These are phyloP conservation scores for Pterois miles DNA, from an alignment of 2,797 vertebrate genomes.

Conservation along the genomic window DNA sequence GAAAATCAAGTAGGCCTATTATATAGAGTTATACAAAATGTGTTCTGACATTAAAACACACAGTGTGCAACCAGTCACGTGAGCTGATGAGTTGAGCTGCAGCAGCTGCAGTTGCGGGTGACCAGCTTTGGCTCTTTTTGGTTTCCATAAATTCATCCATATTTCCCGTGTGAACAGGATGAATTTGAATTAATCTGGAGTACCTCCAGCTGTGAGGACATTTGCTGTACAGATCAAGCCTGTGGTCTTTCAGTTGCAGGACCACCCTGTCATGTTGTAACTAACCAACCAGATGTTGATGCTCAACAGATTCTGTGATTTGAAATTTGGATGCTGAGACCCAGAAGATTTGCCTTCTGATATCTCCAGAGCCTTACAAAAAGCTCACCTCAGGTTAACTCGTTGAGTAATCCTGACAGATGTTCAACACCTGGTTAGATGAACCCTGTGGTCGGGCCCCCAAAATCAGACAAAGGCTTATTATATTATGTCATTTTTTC, in stretches of 20 bases:
- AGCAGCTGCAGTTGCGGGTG: neutral
- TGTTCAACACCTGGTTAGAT: constrained; percentile 40
- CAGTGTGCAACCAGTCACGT: neutral
- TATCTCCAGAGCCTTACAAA: neutral
- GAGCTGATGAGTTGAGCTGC: neutral
- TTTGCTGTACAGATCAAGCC: neutral
- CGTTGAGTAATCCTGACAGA: constrained; percentile 22
- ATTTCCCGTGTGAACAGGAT: neutral
- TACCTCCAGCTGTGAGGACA: neutral
- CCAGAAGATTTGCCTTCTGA: neutral
- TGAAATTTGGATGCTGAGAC: neutral
- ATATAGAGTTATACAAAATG: neutral
- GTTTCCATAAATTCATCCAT: neutral
- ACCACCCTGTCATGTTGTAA: neutral
- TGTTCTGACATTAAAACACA: neutral
- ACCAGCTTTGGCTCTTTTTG: neutral
- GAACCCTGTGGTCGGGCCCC: neutral
- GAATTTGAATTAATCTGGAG: neutral
- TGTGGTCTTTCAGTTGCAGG: neutral
- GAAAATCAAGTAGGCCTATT: neutral
- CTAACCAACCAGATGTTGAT: constrained; percentile 16
- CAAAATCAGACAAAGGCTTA: neutral
- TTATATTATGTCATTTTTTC: neutral
- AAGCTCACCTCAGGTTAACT: neutral
- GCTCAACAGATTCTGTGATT: neutral